Evolutionary conservation across 2,888 invertebrate genomes (phyloP).

Genomic region (Balanococcus diminutus): DNA sequence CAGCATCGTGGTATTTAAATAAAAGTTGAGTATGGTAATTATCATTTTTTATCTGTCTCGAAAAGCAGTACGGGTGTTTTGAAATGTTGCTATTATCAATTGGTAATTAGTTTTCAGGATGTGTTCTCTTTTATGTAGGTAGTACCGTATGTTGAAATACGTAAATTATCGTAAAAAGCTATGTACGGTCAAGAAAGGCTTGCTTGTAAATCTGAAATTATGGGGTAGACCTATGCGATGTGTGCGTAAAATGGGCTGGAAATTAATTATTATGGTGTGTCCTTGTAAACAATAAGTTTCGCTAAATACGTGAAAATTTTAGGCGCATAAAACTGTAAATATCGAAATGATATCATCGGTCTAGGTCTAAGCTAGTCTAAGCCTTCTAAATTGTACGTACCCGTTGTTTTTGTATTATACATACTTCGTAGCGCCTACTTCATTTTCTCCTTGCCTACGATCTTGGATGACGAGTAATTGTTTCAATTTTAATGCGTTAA

Average conservation of each 20-base stretch:
- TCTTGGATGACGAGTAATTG: neutral
- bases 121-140: conserved; percentile 13
- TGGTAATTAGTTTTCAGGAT: conserved; percentile 27
- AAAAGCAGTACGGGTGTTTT: neutral
- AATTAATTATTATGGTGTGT: neutral
- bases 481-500: neutral
- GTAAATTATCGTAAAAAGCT: neutral
- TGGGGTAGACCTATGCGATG: no score
- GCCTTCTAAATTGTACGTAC: neutral
- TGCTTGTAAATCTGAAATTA: neutral
- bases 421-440: no score
- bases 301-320: neutral
- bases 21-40: conserved; percentile 22
- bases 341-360: neutral
- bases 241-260: neutral
- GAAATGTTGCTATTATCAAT: conserved; percentile 31
- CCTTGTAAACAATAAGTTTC: neutral
- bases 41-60: conserved; percentile 30
- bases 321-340: neutral
- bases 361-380: no score
- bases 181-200: neutral
- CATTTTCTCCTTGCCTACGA: neutral
- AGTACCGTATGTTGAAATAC: neutral
- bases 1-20: neutral
- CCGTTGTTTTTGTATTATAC: neutral